These are phyloP conservation scores for Agrilus planipennis DNA, from an alignment of 1,140 invertebrate species.

Conservation along the genomic window DNA sequence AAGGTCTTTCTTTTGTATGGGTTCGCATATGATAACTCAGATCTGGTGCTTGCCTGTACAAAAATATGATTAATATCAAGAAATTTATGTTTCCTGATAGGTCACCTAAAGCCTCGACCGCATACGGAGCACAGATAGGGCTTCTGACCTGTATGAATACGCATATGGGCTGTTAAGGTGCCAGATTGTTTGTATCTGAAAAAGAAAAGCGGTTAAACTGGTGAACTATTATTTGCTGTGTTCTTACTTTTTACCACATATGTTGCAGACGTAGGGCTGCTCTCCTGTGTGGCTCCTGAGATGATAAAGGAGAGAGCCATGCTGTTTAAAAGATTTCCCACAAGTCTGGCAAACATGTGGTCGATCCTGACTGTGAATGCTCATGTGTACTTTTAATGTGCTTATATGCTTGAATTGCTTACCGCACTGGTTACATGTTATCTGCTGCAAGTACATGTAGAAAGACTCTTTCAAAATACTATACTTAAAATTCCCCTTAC, in stretches of 20 bases:
- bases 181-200: slow-evolving; percentile 39
- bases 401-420: slow-evolving; percentile 16
- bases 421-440: slow-evolving; percentile 17
- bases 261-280: slow-evolving; percentile 46
- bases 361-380: slow-evolving; percentile 68
- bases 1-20: slow-evolving; percentile 27
- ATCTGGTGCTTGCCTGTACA: slow-evolving; percentile 26
- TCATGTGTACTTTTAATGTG: slow-evolving; percentile 40
- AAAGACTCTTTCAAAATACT: too few relatives aligned
- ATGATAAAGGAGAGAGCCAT: slow-evolving; percentile 54
- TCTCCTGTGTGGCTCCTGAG: slow-evolving; percentile 52
- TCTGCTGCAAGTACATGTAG: too few relatives aligned
- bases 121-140: slow-evolving; percentile 24
- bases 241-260: slow-evolving; percentile 50
- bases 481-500: too few relatives aligned
- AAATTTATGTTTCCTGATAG: background rate
- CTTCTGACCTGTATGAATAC: slow-evolving; percentile 28
- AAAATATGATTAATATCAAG: slow-evolving; percentile 2
- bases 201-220: too few relatives aligned
- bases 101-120: slow-evolving; percentile 18
- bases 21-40: slow-evolving; percentile 24
- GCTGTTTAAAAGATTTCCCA: slow-evolving; percentile 48
- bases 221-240: too few relatives aligned
- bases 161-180: slow-evolving; percentile 20
- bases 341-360: slow-evolving; percentile 59